These are phyloP conservation scores for Zaprionus africanus DNA, from an alignment of 1,140 invertebrate species.

Conservation along the genomic window DNA sequence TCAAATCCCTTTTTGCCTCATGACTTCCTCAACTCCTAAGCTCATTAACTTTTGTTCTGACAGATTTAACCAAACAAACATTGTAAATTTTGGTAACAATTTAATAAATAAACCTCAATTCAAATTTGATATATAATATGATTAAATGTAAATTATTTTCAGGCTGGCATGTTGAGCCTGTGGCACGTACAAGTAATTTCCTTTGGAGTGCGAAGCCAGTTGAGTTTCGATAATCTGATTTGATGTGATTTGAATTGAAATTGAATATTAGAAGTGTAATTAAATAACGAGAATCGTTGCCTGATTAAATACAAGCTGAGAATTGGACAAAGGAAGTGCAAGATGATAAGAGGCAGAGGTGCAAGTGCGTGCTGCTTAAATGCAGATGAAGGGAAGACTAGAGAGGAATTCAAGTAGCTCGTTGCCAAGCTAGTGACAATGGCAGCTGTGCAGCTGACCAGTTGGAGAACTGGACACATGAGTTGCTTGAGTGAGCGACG, in stretches of 20 bases:
- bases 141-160: neutral
- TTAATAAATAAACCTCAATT: too few species aligned
- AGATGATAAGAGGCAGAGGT: neutral
- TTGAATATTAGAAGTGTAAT: slow-evolving; percentile 1
- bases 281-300: slow-evolving; percentile 1
- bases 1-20: too few species aligned
- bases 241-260: neutral
- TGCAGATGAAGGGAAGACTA: neutral
- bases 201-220: slow-evolving; percentile 3
- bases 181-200: slow-evolving; percentile 38
- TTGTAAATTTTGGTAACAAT: too few species aligned
- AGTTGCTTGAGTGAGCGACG: neutral
- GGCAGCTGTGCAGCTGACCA: neutral
- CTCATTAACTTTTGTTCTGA: neutral
- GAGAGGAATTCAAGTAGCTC: neutral
- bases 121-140: neutral
- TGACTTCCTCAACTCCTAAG: neutral
- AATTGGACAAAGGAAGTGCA: neutral
- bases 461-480: neutral
- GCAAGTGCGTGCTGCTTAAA: neutral
- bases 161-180: neutral
- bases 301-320: neutral
- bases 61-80: too few species aligned
- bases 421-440: neutral
- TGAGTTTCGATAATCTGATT: neutral